Evolutionary conservation across 2,113 vertebrate species (phyloP).

Genomic region (Sylvietta virens): DNA sequence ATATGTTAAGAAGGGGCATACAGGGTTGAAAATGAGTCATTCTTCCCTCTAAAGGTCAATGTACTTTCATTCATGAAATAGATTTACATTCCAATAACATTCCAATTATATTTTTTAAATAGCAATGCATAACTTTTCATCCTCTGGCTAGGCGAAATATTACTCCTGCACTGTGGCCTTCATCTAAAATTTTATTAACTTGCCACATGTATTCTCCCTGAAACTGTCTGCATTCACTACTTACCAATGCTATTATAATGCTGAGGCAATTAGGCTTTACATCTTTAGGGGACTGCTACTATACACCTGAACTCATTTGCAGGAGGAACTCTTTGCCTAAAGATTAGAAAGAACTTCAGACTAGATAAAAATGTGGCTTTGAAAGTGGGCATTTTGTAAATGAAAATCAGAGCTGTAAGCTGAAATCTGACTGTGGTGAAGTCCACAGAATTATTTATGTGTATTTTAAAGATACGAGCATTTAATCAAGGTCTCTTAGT

Average conservation of each 20-base stretch:
- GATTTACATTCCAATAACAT: constrained; percentile 61
- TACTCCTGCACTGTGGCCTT: constrained; percentile 5
- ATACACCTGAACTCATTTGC: not conserved
- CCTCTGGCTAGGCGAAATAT: constrained; percentile 7
- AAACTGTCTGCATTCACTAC: not conserved
- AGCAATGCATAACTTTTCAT: constrained; percentile 48
- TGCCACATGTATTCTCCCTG: not conserved
- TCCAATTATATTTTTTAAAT: constrained; percentile 48
- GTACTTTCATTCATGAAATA: constrained; percentile 30
- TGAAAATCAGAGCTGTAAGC: not conserved
- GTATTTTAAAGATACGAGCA: not conserved
- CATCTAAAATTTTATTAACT: constrained; percentile 52
- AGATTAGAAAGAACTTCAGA: not conserved
- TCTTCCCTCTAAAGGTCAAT: not conserved
- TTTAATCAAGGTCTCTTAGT: not conserved
- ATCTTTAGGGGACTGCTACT: not conserved
- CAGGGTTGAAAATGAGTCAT: constrained; percentile 45
- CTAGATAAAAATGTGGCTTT: not conserved
- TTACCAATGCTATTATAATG: not conserved
- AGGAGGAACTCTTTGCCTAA: not conserved
- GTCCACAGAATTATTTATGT: not conserved
- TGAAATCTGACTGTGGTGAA: not conserved
- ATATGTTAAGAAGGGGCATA: constrained; percentile 3
- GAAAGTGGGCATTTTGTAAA: not conserved
- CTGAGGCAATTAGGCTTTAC: not conserved